These are phyloP conservation scores for Cyphomyrus plagiostoma DNA, from an alignment of 2,113 vertebrate genomes.

Conservation along the genomic window DNA sequence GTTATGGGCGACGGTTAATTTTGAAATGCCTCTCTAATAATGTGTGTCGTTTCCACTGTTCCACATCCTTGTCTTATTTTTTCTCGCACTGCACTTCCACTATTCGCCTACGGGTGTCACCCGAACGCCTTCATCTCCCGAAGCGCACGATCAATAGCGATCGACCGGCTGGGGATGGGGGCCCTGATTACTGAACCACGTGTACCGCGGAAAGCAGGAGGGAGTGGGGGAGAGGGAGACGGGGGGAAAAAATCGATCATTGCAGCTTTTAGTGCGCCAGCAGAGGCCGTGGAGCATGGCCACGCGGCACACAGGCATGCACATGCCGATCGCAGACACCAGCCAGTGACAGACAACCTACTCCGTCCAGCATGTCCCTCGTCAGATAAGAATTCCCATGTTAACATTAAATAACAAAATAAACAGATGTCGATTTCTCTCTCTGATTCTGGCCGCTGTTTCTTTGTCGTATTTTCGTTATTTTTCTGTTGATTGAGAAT, in stretches of 20 bases:
- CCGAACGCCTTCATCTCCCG: background rate
- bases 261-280: conserved; percentile 73
- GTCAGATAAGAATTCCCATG: background rate
- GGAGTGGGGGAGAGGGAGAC: conserved; percentile 28
- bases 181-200: conserved; percentile 76
- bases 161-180: conserved; percentile 71
- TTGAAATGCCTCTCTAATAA: background rate
- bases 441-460: background rate
- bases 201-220: conserved; percentile 61
- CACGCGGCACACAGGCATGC: conserved; percentile 13
- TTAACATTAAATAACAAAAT: background rate
- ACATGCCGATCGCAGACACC: background rate
- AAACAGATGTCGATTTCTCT: background rate
- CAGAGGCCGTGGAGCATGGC: conserved; percentile 45
- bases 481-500: background rate
- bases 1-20: background rate
- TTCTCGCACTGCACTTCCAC: conserved; percentile 24
- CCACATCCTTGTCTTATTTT: background rate
- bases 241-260: conserved; percentile 68
- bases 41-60: background rate
- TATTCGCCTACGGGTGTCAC: conserved; percentile 37
- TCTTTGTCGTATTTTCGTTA: background rate
- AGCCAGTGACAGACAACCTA: background rate
- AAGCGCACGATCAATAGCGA: conserved; percentile 56
- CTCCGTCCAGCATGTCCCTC: background rate